These are phyloP conservation scores for Macrotrachela quadricornifera DNA, from an alignment of 1,140 invertebrate species.

Conservation along the genomic window DNA sequence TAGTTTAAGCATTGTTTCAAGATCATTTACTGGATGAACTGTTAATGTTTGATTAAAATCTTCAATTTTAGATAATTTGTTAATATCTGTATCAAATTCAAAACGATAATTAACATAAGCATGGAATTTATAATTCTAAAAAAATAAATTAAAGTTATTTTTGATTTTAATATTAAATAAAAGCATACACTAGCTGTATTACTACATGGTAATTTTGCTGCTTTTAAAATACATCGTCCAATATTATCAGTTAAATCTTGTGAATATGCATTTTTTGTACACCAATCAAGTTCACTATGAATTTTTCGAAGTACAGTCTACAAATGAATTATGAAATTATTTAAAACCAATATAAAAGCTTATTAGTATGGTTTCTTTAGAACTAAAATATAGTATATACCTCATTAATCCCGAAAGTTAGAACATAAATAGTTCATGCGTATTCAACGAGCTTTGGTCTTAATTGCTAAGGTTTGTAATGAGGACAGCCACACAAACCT, in stretches of 20 bases:
- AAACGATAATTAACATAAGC: neutral
- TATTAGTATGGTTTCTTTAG: too few relatives aligned
- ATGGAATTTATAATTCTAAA: neutral
- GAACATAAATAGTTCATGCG: too few relatives aligned
- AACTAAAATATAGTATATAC: too few relatives aligned
- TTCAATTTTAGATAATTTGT: slow-evolving; percentile 8
- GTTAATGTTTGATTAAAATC: slow-evolving; percentile 9
- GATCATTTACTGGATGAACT: slow-evolving; percentile 6
- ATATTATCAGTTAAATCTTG: slow-evolving; percentile 55
- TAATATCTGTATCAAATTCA: slow-evolving; percentile 8
- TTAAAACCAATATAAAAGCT: too few relatives aligned
- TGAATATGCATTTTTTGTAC: slow-evolving; percentile 55
- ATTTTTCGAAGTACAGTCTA: slow-evolving; percentile 51
- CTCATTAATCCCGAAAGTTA: too few relatives aligned
- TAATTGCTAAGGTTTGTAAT: too few relatives aligned
- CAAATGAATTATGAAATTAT: too few relatives aligned
- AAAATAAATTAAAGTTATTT: neutral
- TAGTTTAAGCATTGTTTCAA: slow-evolving; percentile 1
- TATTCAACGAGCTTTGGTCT: too few relatives aligned
- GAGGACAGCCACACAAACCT: too few relatives aligned
- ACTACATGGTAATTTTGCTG: slow-evolving; percentile 8
- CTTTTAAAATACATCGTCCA: slow-evolving; percentile 51
- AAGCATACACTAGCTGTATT: slow-evolving; percentile 11
- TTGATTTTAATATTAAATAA: slow-evolving; percentile 6
- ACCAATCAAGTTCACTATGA: slow-evolving; percentile 53